Base-by-base conservation (phyloP, 37 sponge, comb jelly and placozoan genomes). In the Lycopodina hypogea region DNA sequence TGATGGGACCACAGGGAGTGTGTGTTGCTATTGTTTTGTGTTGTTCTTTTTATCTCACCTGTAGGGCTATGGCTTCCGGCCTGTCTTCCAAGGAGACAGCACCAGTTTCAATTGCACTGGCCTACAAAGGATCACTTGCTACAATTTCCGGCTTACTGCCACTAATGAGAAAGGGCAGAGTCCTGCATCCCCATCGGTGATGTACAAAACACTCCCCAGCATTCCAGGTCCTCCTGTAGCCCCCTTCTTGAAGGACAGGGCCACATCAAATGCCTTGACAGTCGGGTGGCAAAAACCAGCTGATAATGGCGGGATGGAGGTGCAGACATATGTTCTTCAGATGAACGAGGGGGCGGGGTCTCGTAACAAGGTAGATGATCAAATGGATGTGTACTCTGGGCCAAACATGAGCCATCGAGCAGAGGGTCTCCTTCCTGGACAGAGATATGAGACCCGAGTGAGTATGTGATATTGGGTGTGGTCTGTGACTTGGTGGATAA, bases 61-160 rank as follows among this genome's bases (percentile, higher is more conserved):
- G 6, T 34, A 90, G 90, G 91, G 91, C 33, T 82, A 90, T 75
- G 91, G 91, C 26, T 90, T 82, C 71, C 36, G 79, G n/a, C 83
- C 83, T 0, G 83, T 83, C 29, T 90, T 86, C 42, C 87, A 86
- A 26, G 87, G 83, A 22, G 83, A 78, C 21, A 83, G 82, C 35
- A 0, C 34, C 17, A 15, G 39, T 33, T 78, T 60, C 76, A 72
- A 62, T 9, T 83, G 87, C 57, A 42, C 38, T 52, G 63, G 69
- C 23, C 87, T 90, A 2, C 56, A 74, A 34, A 78, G 79, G 3
- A 70, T 68, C 21, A 69, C 83, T 0, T 26, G 32, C 22, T 90
- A 90, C 80, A 38, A 59, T 23, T 82, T 90, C 56, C 33, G 88
- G 18, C 72, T 86, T 12, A 50, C 78, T 37, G 87, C 87, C 21